A percentile compares a stretch with the other conserved stretches of the same genome.
Conservation (phyloP, 2,113 vertebrate species). For the Lucifuga dentata region DNA sequence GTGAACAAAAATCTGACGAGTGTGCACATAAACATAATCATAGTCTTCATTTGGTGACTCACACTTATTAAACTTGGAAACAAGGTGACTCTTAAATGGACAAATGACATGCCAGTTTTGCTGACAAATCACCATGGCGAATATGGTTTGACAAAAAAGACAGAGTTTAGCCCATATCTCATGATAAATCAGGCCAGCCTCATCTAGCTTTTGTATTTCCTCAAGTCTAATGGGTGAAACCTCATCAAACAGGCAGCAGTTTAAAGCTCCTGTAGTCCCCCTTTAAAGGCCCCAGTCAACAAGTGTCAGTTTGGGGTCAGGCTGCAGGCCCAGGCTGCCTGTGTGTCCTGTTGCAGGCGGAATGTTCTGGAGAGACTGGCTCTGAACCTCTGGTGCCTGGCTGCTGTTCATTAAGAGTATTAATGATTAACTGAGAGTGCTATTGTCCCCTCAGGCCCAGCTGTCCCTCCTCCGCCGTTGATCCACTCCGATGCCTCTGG, state of each 20-base stretch:
- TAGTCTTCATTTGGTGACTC: too few species aligned
- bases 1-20: too few species aligned
- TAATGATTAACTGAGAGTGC: conserved; percentile 83
- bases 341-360: conserved; percentile 53
- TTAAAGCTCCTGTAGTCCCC: conserved; percentile 48
- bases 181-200: conserved; percentile 14
- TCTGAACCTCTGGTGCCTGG: conserved; percentile 76
- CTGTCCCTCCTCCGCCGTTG: conserved; percentile 76
- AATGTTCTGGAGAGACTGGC: conserved; percentile 67
- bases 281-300: conserved; percentile 67
- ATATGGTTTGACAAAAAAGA: conserved; percentile 18
- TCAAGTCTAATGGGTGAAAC: conserved; percentile 19
- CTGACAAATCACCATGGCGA: too few species aligned
- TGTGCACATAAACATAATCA: too few species aligned
- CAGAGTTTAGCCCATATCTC: background rate
- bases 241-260: conserved; percentile 44
- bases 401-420: conserved; percentile 81
- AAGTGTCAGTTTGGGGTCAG: conserved; percentile 74
- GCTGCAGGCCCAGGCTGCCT: conserved; percentile 32
- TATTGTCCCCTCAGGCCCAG: conserved; percentile 76
- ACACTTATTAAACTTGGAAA: too few species aligned
- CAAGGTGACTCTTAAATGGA: too few species aligned
- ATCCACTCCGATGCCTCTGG: conserved; percentile 78
- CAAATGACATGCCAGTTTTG: too few species aligned
- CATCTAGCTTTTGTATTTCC: conserved; percentile 32